Evolutionary conservation across 2,888 invertebrate species (phyloP).

Genomic region (Ichneumon xanthorius): DNA sequence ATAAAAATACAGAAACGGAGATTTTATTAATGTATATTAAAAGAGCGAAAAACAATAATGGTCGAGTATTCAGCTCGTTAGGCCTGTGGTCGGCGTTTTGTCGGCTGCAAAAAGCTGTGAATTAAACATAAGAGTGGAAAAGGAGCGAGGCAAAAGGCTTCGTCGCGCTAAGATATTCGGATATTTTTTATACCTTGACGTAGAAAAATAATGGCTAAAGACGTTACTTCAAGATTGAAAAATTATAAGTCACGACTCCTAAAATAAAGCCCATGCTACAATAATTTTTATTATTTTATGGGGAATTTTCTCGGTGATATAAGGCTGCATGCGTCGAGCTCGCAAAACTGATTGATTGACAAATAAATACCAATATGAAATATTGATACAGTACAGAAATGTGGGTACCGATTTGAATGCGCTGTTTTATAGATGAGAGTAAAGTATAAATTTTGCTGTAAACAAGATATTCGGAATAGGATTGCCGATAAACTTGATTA

Average conservation of each 20-base stretch:
- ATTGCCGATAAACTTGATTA: constrained; percentile 37
- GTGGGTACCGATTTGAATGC: neutral
- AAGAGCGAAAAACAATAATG: neutral
- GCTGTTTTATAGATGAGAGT: neutral
- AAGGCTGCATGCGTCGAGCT: neutral
- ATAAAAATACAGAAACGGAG: neutral
- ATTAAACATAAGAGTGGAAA: neutral
- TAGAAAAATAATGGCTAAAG: neutral
- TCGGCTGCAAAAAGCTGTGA: neutral
- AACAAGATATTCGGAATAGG: constrained; percentile 7
- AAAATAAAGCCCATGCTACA: too few relatives aligned
- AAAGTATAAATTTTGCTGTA: neutral
- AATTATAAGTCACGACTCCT: too few relatives aligned
- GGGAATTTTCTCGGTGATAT: too few relatives aligned
- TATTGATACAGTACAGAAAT: neutral
- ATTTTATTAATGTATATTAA: neutral
- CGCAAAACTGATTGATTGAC: neutral
- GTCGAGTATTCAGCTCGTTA: neutral
- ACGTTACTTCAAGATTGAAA: too few relatives aligned
- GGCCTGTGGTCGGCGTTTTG: neutral
- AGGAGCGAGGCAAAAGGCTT: neutral
- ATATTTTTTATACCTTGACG: neutral
- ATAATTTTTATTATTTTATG: neutral
- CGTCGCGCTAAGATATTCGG: neutral
- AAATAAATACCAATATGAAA: neutral